Conservation (phyloP, 30 jellyfish, hydroid and myxozoan genomes). For the Pseudorhiza aurosa region DNA sequence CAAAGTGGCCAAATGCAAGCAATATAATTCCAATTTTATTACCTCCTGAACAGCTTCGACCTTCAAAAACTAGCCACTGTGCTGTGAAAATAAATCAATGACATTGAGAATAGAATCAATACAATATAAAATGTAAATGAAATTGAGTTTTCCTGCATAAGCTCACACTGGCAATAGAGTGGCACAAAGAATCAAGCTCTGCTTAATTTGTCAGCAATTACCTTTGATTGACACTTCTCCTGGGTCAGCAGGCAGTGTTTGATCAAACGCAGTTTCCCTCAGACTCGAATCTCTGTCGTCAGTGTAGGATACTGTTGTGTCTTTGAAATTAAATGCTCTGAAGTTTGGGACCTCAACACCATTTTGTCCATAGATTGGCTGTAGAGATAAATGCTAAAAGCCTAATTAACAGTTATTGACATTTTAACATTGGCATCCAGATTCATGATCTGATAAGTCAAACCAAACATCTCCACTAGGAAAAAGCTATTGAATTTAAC, state of each 20-base stretch:
- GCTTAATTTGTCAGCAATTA: too few species aligned
- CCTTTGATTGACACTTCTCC: constrained; percentile 86
- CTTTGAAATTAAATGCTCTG: constrained; percentile 75
- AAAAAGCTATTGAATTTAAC: too few species aligned
- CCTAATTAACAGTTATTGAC: not conserved
- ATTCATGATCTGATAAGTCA: too few species aligned
- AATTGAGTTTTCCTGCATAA: not conserved
- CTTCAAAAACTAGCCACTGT: constrained; percentile 85
- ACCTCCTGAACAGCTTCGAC: constrained; percentile 70
- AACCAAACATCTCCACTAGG: too few species aligned
- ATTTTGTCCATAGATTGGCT: constrained; percentile 93
- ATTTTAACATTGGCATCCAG: too few species aligned
- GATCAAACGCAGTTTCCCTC: constrained; percentile 87
- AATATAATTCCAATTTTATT: too few species aligned
- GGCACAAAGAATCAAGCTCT: too few species aligned
- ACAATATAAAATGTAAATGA: too few species aligned
- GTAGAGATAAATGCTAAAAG: not conserved
- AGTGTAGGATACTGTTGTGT: constrained; percentile 63
- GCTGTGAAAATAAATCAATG: constrained; percentile 50
- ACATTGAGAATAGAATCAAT: too few species aligned
- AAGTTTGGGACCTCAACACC: constrained; percentile 76
- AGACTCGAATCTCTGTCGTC: constrained; percentile 88
- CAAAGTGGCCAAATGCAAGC: too few species aligned
- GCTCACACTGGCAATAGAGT: not conserved
- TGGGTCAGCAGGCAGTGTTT: constrained; percentile 81